phyloP scores from a whole-genome alignment of 2,888 invertebrate species.

The Apotomis capreana region DNA sequence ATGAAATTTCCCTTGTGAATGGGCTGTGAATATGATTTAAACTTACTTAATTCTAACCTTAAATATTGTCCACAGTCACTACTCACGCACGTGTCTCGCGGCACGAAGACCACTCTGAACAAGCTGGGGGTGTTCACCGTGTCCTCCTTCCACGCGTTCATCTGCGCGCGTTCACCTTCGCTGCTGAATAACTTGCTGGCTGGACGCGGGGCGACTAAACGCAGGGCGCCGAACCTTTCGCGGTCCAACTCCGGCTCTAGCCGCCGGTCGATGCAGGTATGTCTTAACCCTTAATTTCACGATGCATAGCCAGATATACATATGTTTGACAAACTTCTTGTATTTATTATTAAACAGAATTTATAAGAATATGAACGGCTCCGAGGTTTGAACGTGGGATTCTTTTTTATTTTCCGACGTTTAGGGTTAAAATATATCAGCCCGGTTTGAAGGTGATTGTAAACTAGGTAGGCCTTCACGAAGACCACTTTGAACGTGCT shows the following conservation, averaged over 20 bases:
- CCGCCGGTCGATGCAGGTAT: constrained; percentile 92
- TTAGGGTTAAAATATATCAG: no score
- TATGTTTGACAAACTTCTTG: no score
- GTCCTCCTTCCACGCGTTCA: constrained; percentile 98
- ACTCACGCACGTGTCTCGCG: constrained; percentile 96
- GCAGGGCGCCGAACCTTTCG: constrained; percentile 94
- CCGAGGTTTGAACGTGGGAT: no score
- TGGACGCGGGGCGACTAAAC: constrained; percentile 94
- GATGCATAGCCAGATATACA: no score
- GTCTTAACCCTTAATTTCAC: constrained; percentile 43
- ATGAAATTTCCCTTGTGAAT: no score
- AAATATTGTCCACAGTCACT: constrained; percentile 87
- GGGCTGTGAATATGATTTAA: not conserved
- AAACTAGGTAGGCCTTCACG: no score
- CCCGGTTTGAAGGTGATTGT: no score
- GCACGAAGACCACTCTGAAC: constrained; percentile 96
- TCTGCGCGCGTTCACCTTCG: constrained; percentile 97
- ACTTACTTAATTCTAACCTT: not conserved
- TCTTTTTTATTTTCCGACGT: no score
- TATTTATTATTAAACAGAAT: no score
- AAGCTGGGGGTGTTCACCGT: constrained; percentile 98
- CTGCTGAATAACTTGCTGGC: constrained; percentile 95
- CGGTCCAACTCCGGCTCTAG: constrained; percentile 95
- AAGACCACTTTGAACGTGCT: no score
- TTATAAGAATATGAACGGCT: no score